Base-by-base conservation (phyloP, 2,888 invertebrate genomes). In the Drosophila gaucha region DNA sequence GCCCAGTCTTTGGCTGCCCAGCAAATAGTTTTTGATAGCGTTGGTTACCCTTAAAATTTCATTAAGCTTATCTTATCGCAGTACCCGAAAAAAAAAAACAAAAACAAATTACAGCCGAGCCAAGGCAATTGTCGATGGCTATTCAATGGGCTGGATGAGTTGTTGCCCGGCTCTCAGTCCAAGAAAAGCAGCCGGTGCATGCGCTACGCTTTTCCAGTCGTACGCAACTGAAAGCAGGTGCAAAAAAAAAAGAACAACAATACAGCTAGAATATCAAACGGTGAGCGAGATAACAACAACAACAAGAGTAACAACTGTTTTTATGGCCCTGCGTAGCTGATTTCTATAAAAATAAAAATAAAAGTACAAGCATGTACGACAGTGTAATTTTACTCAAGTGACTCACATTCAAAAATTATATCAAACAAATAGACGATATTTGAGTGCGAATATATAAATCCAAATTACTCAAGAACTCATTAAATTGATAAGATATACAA, bases 41-140 rank as follows among this genome's bases (percentile, higher is more conserved):
- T 67, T 59, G n/a, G n/a, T 72, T 82, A 71, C 79, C 77, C 86
- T 79, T 85, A 67, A 85, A 79, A 70, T 74, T 85, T 82, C 68
- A 82, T 82, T 66, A 51, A 67, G 56, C 41, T 82, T 82, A 82
- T 82, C 86, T 85, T 85, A 82, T 82, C 82, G 56, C 28, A 14
- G 18, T 47, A 46, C 33, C 55, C 41, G 16, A 55, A 62, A 57
- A 69, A 12, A 44, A 56, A 43, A 16, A 64, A 39, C 26, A 58
- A 58, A 8, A 39, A 46, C 46, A 55, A 62, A 56, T 36, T 54
- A 46, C 22, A 38, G 18, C 31, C 57, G 38, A 38, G 47, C 10
- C 31, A 30, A 49, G 51, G 38, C 66, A 56, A 52, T 65, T 60
- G 63, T 55, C 67, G 69, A 75, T 79, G 80, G 72, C 78, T 68